phyloP scores from a whole-genome alignment of 2,888 invertebrate genomes.

The Ligdia adustata region DNA sequence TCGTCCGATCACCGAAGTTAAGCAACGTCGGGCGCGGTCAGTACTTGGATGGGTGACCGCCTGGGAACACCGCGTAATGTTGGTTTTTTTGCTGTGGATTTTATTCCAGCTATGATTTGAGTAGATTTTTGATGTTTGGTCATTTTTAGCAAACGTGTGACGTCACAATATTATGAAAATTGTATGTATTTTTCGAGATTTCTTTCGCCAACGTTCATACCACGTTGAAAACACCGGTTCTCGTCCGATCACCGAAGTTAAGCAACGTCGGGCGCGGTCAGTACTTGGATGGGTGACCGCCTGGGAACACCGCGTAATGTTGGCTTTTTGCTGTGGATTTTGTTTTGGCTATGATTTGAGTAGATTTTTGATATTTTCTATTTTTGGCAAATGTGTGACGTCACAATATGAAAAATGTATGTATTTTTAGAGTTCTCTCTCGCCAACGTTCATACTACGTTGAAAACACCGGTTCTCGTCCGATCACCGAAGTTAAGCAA shows the following conservation, averaged over 20 bases:
- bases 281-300: conserved; percentile 78
- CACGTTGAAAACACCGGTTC: conserved; percentile 74
- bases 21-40: conserved; percentile 73
- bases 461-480: conserved; percentile 74
- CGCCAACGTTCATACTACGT: conserved; percentile 54
- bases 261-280: conserved; percentile 73
- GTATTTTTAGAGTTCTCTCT: too few relatives aligned
- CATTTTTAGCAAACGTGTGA: too few relatives aligned
- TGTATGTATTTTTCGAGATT: too few relatives aligned
- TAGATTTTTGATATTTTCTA: too few relatives aligned
- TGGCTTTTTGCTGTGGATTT: conserved; percentile 58
- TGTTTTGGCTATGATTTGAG: too few relatives aligned
- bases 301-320: conserved; percentile 61
- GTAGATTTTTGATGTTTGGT: too few relatives aligned
- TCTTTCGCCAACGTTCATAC: conserved; percentile 61
- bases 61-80: conserved; percentile 62
- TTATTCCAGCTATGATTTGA: too few relatives aligned
- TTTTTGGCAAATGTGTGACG: too few relatives aligned
- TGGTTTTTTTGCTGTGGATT: too few relatives aligned
- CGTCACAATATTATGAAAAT: too few relatives aligned
- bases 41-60: conserved; percentile 78
- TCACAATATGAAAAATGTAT: too few relatives aligned
- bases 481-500: conserved; percentile 82
- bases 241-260: conserved; percentile 78
- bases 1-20: conserved; percentile 77